Conservation (phyloP, 2,888 invertebrate genomes). For the Leptinotarsa haldemani region DNA sequence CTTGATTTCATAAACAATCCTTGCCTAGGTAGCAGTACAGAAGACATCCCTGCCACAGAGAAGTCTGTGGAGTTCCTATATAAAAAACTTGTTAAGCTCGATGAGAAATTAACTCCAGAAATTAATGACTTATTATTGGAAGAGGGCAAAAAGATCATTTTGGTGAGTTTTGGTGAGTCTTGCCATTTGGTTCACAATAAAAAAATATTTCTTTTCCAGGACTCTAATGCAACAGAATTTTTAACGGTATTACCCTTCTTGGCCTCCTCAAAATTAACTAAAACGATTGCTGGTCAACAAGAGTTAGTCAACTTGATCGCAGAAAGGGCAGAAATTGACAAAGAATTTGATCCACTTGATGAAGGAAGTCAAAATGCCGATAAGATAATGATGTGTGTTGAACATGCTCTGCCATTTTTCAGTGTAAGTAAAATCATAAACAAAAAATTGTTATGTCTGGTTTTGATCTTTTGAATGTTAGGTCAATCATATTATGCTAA, state of each 20-base stretch:
- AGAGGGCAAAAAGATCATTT: conserved; percentile 87
- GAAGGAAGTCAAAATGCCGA: conserved; percentile 77
- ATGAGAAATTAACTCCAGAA: conserved; percentile 85
- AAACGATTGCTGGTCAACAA: conserved; percentile 85
- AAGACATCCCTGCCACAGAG: conserved; percentile 83
- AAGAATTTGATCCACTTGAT: conserved; percentile 70
- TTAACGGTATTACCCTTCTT: conserved; percentile 88
- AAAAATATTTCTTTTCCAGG: conserved; percentile 66
- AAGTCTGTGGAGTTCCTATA: conserved; percentile 89
- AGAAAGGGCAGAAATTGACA: conserved; percentile 86
- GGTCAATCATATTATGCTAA: too few relatives aligned
- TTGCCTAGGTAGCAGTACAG: conserved; percentile 65
- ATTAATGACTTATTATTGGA: conserved; percentile 78
- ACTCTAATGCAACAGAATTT: conserved; percentile 93
- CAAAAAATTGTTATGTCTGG: too few relatives aligned
- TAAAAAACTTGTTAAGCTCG: conserved; percentile 71
- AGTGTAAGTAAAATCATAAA: conserved; percentile 75
- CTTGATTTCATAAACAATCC: conserved; percentile 68
- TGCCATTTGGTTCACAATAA: neutral
- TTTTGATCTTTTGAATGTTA: too few relatives aligned
- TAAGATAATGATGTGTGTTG: conserved; percentile 85
- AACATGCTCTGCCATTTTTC: conserved; percentile 87
- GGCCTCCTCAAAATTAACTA: conserved; percentile 82
- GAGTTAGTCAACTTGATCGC: conserved; percentile 88
- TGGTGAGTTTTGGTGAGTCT: conserved; percentile 66